Evolutionary conservation across 2,797 vertebrate species (phyloP), one percentile per base, ranked within the genome.

Genomic region (Xyrichtys novacula): DNA sequence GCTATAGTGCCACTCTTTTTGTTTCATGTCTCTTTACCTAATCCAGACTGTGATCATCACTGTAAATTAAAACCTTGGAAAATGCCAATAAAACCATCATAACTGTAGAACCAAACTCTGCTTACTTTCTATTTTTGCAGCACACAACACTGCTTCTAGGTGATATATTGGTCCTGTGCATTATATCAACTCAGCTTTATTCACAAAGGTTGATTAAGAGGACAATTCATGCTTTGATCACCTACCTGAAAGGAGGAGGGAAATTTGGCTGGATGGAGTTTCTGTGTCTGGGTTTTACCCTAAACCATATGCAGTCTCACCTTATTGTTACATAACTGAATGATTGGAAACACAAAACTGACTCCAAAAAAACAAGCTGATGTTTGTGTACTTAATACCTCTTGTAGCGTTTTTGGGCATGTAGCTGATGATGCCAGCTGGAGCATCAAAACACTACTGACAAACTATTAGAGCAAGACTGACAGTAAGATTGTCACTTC

Each of bases 1-100:
- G 92, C 95, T 94, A 94, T 95, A 91, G 95, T 95, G 94, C 95
- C 96, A 95, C 94, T 94, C 86, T 93, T 94, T 95, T 93, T 95
- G 92, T 96, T 93, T 83, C 72, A 85, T 90, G 74, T 85, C 77
- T 84, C 62, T 92, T 92, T 91, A 93, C 91, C 87, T 90, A 82
- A n/a, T 90, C 86, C 85, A 88, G 87, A 87, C 88, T 91, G 88
- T 93, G 91, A 92, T 65, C 88, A 81, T 91, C 85, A 87, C 81
- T 91, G 92, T 92, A 91, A 91, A 90, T 89, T 90, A 91, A 81
- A 73, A 88, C 79, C 80, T 83, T 88, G 83, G 82, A 83, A 92
- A 92, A 91, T 87, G 91, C 85, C 89, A 94, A 92, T 93, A 92
- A 93, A 93, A 91, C 83, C 76, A 88, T 85, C 56, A 86, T 84